Conservation (phyloP, 1,140 invertebrate species). For the Magallana gigas region DNA sequence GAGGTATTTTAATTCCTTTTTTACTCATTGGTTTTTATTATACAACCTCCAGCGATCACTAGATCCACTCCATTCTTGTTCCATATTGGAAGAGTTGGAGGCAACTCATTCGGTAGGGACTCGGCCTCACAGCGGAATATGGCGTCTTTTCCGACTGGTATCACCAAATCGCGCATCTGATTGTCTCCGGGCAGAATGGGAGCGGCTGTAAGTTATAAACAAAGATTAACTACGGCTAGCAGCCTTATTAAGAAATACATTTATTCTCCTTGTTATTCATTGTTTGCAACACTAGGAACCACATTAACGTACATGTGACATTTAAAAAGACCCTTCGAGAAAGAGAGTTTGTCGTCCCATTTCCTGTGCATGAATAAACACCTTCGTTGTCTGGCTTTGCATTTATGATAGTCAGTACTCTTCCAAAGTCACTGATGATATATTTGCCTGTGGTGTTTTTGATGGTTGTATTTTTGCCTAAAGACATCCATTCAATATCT, state of each 20-base stretch:
- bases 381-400: not conserved
- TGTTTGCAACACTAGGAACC: not conserved
- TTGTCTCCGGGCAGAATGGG: not conserved
- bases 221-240: too few relatives aligned
- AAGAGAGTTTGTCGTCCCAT: not conserved
- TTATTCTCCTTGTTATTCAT: too few relatives aligned
- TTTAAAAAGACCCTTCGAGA: not conserved
- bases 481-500: not conserved
- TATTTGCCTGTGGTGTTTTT: not conserved
- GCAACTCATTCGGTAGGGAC: not conserved
- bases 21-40: too few relatives aligned
- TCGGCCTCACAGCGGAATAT: not conserved
- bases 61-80: not conserved
- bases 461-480: not conserved
- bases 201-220: not conserved
- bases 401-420: not conserved
- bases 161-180: not conserved
- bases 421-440: not conserved
- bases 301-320: slow-evolving; percentile 11
- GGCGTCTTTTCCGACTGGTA: not conserved
- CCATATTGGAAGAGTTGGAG: not conserved
- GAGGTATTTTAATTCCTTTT: too few relatives aligned
- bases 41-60: not conserved
- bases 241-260: too few relatives aligned
- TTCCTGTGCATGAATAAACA: not conserved